Evolutionary conservation across 2,113 vertebrate species (phyloP).

Genomic region (Scomber scombrus): DNA sequence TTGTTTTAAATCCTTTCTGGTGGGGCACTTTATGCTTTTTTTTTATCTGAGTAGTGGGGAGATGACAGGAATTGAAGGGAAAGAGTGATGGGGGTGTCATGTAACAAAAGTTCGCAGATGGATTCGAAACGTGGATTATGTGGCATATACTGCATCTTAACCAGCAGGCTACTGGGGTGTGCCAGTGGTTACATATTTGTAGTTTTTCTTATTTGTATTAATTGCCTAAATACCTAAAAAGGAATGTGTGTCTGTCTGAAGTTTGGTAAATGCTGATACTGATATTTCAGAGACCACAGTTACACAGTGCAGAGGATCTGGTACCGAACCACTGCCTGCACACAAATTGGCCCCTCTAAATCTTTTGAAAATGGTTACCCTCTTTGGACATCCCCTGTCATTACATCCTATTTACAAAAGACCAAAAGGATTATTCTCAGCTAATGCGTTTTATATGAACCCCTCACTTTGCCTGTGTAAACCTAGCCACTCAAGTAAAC

Average conservation of each 20-base stretch:
- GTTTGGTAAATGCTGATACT: constrained; percentile 6
- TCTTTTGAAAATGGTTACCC: constrained; percentile 50
- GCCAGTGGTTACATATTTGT: neutral
- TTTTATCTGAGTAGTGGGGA: too few relatives aligned
- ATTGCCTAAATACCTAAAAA: neutral
- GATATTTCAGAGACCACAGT: constrained; percentile 42
- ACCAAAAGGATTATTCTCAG: constrained; percentile 69
- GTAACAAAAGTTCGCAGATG: too few relatives aligned
- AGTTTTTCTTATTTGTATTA: constrained; percentile 16
- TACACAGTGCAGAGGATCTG: constrained; percentile 28
- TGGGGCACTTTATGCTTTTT: too few relatives aligned
- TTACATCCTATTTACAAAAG: constrained; percentile 77
- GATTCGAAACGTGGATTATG: too few relatives aligned
- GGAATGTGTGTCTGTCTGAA: constrained; percentile 3
- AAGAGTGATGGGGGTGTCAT: too few relatives aligned
- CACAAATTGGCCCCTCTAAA: constrained; percentile 47
- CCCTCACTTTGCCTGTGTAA: constrained; percentile 68
- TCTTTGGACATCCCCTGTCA: constrained; percentile 63
- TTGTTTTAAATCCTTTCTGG: too few relatives aligned
- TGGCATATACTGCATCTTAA: too few relatives aligned
- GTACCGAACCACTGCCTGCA: constrained; percentile 31
- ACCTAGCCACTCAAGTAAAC: constrained; percentile 71
- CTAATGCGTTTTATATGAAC: constrained; percentile 77
- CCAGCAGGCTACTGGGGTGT: too few relatives aligned
- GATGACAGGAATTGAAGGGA: too few relatives aligned